A percentile compares a stretch with the other conserved stretches of the same genome.
Evolutionary conservation across 2,888 invertebrate genomes (phyloP).

Genomic region (Diplazon laetatorius): DNA sequence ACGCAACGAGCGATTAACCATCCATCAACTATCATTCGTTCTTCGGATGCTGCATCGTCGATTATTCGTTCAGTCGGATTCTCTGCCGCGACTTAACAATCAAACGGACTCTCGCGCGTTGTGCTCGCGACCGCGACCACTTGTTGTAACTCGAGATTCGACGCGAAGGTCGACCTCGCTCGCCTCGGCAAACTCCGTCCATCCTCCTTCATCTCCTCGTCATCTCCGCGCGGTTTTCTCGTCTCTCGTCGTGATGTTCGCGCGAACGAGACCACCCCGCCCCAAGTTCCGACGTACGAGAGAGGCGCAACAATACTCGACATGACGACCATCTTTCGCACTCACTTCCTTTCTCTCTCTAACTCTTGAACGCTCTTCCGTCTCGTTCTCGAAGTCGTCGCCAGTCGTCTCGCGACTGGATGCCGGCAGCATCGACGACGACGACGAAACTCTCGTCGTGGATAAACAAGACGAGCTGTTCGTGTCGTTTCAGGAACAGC

Average conservation of each 20-base stretch:
- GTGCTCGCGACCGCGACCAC: slow-evolving; percentile 69
- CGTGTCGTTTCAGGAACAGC: slow-evolving; percentile 38
- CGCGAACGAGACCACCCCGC: slow-evolving; percentile 56
- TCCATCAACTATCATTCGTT: slow-evolving; percentile 27
- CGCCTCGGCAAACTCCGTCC: slow-evolving; percentile 39
- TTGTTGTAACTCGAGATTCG: slow-evolving; percentile 76
- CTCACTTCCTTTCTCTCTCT: neutral
- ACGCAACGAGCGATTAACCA: no score
- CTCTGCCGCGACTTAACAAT: slow-evolving; percentile 49
- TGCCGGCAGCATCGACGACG: no score
- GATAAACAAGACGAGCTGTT: slow-evolving; percentile 53
- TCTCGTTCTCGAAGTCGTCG: neutral
- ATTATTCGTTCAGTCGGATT: slow-evolving; percentile 50
- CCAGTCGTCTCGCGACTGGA: slow-evolving; percentile 1
- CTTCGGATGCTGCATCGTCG: slow-evolving; percentile 54
- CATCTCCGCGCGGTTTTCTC: slow-evolving; percentile 39
- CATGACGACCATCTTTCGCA: slow-evolving; percentile 45
- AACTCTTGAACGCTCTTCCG: slow-evolving; percentile 25
- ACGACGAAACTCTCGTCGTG: slow-evolving; percentile 11
- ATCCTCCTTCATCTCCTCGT: slow-evolving; percentile 29
- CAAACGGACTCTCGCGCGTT: slow-evolving; percentile 43
- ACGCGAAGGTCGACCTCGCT: slow-evolving; percentile 72
- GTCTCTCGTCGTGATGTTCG: slow-evolving; percentile 48
- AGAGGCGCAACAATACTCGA: slow-evolving; percentile 18
- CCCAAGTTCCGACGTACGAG: slow-evolving; percentile 50